Evolutionary conservation across 92 coral and sea anemone species (phyloP).

Genomic region (Porites evermanni): DNA sequence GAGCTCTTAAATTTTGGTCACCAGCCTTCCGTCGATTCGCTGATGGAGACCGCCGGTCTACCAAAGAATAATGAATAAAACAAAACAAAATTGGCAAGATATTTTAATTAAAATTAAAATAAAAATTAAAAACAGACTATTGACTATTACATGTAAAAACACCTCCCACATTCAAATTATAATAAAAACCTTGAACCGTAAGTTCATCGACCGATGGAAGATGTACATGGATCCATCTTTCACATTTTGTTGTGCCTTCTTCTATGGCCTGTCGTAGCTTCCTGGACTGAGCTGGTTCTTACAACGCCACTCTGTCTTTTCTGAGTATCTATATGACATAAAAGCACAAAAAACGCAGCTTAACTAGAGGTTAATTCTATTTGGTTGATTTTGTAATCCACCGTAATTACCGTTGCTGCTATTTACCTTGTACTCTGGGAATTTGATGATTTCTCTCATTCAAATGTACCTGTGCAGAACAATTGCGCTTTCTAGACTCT

Average conservation of each 20-base stretch:
- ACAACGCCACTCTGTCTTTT: slow-evolving; percentile 38
- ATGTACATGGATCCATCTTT: slow-evolving; percentile 55
- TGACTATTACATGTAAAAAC: too few relatives aligned
- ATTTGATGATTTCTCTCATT: slow-evolving; percentile 28
- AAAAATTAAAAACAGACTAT: too few relatives aligned
- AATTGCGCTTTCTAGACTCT: slow-evolving; percentile 26
- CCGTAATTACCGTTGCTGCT: slow-evolving; percentile 3
- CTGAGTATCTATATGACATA: slow-evolving; percentile 10
- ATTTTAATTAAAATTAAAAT: too few relatives aligned
- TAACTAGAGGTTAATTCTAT: slow-evolving; percentile 19
- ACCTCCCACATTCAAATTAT: too few relatives aligned
- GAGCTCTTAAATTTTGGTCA: slow-evolving; percentile 58
- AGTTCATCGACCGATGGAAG: slow-evolving; percentile 46
- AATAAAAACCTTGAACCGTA: not conserved
- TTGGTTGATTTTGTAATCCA: slow-evolving; percentile 14
- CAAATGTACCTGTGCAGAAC: slow-evolving; percentile 18
- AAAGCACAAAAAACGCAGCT: slow-evolving; percentile 13
- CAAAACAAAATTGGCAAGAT: not conserved
- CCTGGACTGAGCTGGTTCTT: slow-evolving; percentile 37
- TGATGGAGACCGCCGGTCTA: slow-evolving; percentile 55
- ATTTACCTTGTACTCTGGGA: slow-evolving; percentile 45
- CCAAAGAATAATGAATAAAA: slow-evolving; percentile 10
- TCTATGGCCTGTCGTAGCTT: slow-evolving; percentile 40
- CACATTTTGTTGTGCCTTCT: slow-evolving; percentile 22
- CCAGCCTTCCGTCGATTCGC: slow-evolving; percentile 47